These are phyloP conservation scores for Cettia cetti DNA, from an alignment of 2,113 vertebrate species.

Conservation along the genomic window DNA sequence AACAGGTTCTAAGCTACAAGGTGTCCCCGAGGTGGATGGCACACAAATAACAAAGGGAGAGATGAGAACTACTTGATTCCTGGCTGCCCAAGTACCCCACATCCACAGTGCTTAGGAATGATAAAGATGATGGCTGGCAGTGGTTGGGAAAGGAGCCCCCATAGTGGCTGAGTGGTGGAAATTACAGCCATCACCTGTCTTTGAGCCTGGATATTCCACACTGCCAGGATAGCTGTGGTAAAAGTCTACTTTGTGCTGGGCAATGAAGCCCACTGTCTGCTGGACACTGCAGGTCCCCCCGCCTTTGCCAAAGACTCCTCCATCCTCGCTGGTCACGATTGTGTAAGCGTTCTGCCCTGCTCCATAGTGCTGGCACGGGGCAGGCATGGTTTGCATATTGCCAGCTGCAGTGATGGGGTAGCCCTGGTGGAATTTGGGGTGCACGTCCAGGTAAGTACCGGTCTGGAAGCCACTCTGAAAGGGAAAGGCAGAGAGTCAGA, in stretches of 20 bases:
- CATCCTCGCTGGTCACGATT: background rate
- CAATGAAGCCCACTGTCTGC: constrained; percentile 51
- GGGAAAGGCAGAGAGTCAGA: background rate
- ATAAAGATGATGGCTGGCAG: constrained; percentile 27
- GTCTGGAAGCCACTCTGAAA: constrained; percentile 50
- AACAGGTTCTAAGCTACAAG: background rate
- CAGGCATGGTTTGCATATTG: background rate
- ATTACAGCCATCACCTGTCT: constrained; percentile 17
- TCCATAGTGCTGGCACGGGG: background rate
- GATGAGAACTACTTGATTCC: background rate
- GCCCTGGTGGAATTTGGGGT: constrained; percentile 43
- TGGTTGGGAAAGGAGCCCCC: background rate
- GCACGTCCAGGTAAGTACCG: background rate
- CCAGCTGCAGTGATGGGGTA: background rate
- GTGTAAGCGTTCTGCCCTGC: constrained; percentile 23
- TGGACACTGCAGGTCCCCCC: constrained; percentile 32
- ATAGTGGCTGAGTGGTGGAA: constrained; percentile 1
- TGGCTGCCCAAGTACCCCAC: background rate
- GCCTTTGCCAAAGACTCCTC: constrained; percentile 39
- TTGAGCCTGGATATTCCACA: constrained; percentile 17
- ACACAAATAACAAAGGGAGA: background rate
- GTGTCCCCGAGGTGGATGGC: background rate
- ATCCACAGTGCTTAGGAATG: constrained; percentile 23
- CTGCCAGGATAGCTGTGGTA: constrained; percentile 41
- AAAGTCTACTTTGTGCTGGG: constrained; percentile 66